Conservation (phyloP, 2,797 vertebrate genomes). For the Anabacerthia variegaticeps region DNA sequence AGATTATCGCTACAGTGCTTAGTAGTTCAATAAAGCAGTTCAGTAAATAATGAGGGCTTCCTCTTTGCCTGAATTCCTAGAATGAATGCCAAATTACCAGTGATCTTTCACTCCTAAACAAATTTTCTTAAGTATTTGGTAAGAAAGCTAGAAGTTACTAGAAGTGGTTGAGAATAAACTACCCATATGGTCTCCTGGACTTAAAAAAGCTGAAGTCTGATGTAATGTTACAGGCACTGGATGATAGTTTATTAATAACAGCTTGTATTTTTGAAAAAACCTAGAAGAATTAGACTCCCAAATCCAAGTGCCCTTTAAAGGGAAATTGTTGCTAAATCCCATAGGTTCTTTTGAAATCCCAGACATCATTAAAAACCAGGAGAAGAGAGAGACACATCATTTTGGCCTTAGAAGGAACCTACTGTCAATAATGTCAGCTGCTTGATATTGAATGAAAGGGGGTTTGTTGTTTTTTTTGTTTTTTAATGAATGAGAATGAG, state of each 20-base stretch:
- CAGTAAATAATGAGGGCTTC: not conserved
- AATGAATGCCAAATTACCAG: not conserved
- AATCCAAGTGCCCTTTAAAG: slow-evolving; percentile 21
- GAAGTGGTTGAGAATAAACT: slow-evolving; percentile 16
- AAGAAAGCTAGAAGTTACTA: not conserved
- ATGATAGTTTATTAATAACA: slow-evolving; percentile 60
- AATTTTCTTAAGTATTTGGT: slow-evolving; percentile 25
- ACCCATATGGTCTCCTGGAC: slow-evolving; percentile 34
- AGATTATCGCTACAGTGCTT: not conserved
- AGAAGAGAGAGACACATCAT: not conserved
- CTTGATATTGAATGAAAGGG: not conserved
- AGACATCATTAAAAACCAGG: slow-evolving; percentile 6
- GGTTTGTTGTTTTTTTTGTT: not conserved
- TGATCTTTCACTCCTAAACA: not conserved
- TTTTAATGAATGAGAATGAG: not conserved
- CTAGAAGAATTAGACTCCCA: slow-evolving; percentile 3
- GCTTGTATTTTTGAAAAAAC: slow-evolving; percentile 41
- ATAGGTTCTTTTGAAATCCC: slow-evolving; percentile 29
- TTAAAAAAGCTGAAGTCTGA: slow-evolving; percentile 45
- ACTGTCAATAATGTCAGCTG: not conserved
- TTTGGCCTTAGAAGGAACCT: slow-evolving; percentile 2
- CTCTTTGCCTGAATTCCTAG: not conserved
- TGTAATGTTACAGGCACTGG: slow-evolving; percentile 38
- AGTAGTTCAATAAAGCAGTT: not conserved
- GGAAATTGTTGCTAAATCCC: slow-evolving; percentile 40